Conservation (phyloP, 35 echinoderm and acorn worm genomes). For the Ptychodera flava region DNA sequence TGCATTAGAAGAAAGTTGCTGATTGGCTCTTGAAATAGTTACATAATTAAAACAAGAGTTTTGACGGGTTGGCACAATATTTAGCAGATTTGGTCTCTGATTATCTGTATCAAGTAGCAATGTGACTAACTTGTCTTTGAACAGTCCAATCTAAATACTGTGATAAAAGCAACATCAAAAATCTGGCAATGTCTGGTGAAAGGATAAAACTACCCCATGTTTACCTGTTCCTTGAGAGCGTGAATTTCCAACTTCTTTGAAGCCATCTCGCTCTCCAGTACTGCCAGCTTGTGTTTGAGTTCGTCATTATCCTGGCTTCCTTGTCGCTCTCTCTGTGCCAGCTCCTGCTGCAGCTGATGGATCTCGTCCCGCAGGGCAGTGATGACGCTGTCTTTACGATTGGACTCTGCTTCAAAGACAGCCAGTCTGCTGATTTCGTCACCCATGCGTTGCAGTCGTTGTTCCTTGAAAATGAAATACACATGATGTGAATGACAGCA, state of each 20-base stretch:
- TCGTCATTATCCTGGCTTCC: not conserved
- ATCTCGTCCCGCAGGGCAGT: slow-evolving; percentile 60
- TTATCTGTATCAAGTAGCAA: not conserved
- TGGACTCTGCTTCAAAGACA: slow-evolving; percentile 83
- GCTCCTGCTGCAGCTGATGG: slow-evolving; percentile 25
- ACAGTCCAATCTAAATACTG: too few relatives aligned
- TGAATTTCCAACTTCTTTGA: slow-evolving; percentile 81
- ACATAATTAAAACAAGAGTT: too few relatives aligned
- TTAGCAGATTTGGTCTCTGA: not conserved
- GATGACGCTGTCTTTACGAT: slow-evolving; percentile 86
- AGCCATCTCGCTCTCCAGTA: slow-evolving; percentile 67
- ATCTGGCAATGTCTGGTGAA: not conserved
- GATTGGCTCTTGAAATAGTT: too few relatives aligned
- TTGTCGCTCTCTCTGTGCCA: slow-evolving; percentile 21
- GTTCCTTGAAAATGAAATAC: slow-evolving; percentile 43
- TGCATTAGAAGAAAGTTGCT: too few relatives aligned
- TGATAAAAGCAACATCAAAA: not conserved
- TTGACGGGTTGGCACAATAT: too few relatives aligned
- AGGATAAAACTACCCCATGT: not conserved
- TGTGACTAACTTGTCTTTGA: not conserved
- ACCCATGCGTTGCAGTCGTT: slow-evolving; percentile 82
- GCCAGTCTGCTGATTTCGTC: slow-evolving; percentile 95
- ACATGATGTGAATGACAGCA: not conserved
- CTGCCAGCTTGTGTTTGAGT: slow-evolving; percentile 43
- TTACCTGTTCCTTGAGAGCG: slow-evolving; percentile 88